A percentile compares a stretch with the other conserved stretches of the same genome.
Evolutionary conservation across 2,113 vertebrate genomes (phyloP).

Genomic region (Meles meles): DNA sequence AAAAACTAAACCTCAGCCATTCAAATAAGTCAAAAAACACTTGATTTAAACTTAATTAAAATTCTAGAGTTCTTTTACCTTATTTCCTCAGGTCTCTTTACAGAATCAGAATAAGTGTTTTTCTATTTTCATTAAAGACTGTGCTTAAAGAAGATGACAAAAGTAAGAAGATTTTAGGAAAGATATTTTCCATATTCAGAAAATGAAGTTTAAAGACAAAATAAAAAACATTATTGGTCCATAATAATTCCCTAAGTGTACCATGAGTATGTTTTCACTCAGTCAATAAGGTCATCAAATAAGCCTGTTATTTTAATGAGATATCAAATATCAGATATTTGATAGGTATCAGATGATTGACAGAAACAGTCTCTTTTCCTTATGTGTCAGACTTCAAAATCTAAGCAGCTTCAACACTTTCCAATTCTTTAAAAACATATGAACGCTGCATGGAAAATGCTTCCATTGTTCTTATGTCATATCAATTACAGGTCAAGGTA

Average conservation of each 20-base stretch:
- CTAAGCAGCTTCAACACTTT: not conserved
- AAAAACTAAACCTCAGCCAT: not conserved
- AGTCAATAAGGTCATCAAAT: not conserved
- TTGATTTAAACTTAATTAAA: constrained; percentile 10
- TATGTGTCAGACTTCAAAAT: not conserved
- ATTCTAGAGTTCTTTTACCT: not conserved
- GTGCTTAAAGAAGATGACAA: not conserved
- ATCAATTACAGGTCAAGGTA: not conserved
- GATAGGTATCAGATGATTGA: not conserved
- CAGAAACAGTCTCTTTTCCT: not conserved
- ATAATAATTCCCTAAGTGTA: not conserved
- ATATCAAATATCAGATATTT: not conserved
- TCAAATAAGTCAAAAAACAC: not conserved
- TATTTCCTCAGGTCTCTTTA: not conserved
- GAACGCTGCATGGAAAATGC: accelerated
- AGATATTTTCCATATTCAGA: not conserved
- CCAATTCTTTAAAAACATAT: not conserved
- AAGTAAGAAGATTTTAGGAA: constrained; percentile 6
- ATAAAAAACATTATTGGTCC: not conserved
- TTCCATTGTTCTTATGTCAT: not conserved
- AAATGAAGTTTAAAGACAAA: not conserved
- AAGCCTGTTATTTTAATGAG: not conserved
- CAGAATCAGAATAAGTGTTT: not conserved
- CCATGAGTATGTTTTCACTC: not conserved
- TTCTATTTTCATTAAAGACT: not conserved